Percentiles rank a stretch among this genome's conserved stretches.
Conservation (phyloP, 2,797 vertebrate species). For the Ceyx erithaca region DNA sequence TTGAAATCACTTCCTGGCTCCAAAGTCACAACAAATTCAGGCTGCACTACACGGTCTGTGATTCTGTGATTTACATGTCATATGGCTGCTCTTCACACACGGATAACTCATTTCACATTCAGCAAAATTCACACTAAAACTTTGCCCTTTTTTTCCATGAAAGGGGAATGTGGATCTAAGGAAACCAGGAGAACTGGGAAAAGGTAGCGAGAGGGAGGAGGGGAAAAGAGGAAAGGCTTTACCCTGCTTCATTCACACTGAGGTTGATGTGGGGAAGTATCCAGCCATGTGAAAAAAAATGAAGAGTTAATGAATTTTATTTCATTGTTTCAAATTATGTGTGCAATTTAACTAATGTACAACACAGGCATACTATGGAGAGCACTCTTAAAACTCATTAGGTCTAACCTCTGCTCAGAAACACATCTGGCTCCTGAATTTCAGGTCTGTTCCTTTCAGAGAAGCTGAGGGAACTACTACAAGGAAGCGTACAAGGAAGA, state of each 20-base stretch:
- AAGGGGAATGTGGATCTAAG: background rate
- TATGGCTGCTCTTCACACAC: background rate
- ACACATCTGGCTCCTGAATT: background rate
- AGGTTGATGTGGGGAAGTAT: background rate
- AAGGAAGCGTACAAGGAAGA: background rate
- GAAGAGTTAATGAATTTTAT: background rate
- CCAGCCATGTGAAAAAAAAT: background rate
- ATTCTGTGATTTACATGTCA: constrained; percentile 32
- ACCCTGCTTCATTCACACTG: background rate
- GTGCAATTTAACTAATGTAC: background rate
- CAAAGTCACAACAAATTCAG: background rate
- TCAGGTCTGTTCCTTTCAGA: background rate
- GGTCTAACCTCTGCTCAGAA: background rate
- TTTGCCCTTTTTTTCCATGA: background rate
- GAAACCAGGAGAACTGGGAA: background rate
- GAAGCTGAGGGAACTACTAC: background rate
- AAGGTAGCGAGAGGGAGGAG: background rate
- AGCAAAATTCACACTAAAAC: background rate
- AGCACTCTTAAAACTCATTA: background rate
- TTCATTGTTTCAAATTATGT: background rate
- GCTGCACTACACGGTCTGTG: background rate
- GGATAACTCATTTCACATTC: background rate
- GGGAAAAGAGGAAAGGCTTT: background rate
- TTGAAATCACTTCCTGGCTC: background rate
- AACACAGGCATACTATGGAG: background rate